A percentile compares a stretch with the other conserved stretches of the same genome.
Evolutionary conservation across 2,113 vertebrate species (phyloP).

Genomic region (Gallinago undulata): DNA sequence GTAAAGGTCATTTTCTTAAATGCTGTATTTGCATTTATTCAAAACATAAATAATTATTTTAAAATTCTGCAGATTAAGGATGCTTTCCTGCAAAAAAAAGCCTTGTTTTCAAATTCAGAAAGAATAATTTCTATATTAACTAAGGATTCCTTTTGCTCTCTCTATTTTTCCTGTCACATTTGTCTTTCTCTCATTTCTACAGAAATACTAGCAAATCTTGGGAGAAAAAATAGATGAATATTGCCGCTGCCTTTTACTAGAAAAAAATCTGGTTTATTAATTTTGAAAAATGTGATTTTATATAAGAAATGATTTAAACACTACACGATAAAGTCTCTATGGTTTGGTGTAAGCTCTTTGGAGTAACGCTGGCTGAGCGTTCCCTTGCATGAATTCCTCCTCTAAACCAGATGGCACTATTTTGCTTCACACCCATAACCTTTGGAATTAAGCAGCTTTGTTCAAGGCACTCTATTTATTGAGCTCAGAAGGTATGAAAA

Average conservation of each 20-base stretch:
- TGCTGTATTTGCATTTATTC: not conserved
- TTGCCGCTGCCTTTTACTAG: too few relatives aligned
- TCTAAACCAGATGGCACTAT: conserved; percentile 13
- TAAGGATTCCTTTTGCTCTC: not conserved
- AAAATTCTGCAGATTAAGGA: not conserved
- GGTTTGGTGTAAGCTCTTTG: not conserved
- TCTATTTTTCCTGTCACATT: not conserved
- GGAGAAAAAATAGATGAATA: not conserved
- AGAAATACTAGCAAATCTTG: not conserved
- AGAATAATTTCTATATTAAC: not conserved
- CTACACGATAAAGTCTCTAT: not conserved
- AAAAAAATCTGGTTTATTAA: not conserved
- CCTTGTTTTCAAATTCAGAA: not conserved
- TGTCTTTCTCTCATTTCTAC: not conserved
- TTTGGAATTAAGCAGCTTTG: not conserved
- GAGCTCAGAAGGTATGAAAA: not conserved
- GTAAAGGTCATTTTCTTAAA: not conserved
- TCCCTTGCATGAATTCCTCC: not conserved
- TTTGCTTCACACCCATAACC: not conserved
- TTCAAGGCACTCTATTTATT: not conserved
- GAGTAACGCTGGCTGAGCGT: not conserved
- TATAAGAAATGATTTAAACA: not conserved
- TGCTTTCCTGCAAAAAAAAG: not conserved
- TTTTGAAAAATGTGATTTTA: not conserved
- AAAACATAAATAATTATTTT: not conserved